Percentiles rank a stretch among this genome's conserved stretches.
Evolutionary conservation across 1,140 invertebrate genomes (phyloP).

Genomic region (Apolygus lucorum): DNA sequence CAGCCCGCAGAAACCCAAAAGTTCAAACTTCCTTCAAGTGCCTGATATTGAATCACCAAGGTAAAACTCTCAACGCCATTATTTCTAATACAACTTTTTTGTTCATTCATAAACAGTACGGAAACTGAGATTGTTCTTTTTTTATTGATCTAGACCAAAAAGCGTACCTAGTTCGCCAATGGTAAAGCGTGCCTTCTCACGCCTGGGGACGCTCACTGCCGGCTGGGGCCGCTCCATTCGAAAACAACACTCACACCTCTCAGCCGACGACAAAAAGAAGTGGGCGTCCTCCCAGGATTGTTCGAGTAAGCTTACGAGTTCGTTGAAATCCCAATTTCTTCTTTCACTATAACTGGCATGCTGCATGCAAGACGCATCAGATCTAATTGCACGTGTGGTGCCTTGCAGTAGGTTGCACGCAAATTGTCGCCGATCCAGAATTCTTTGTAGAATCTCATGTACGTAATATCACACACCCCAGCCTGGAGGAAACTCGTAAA

Average conservation of each 20-base stretch:
- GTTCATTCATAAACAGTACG: no score
- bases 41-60: slow-evolving; percentile 57
- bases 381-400: no score
- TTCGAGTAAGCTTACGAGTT: slow-evolving; percentile 54
- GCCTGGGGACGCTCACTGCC: slow-evolving; percentile 77
- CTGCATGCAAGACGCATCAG: no score
- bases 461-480: no score
- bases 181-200: slow-evolving; percentile 83
- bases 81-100: background rate
- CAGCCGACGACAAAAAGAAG: slow-evolving; percentile 80
- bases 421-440: no score
- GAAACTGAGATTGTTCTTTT: no score
- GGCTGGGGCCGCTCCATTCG: slow-evolving; percentile 79
- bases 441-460: no score
- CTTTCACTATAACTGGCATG: no score
- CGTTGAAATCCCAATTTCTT: background rate
- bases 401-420: no score
- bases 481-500: no score
- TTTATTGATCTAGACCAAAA: slow-evolving; percentile 57
- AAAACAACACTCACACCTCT: slow-evolving; percentile 59
- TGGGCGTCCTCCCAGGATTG: slow-evolving; percentile 88
- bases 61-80: slow-evolving; percentile 38
- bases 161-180: slow-evolving; percentile 90
- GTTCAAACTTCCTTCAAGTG: slow-evolving; percentile 84
- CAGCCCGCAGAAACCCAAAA: slow-evolving; percentile 78